Evolutionary conservation across 92 coral and sea anemone genomes (phyloP).

Genomic region (Heliopora coerulea): DNA sequence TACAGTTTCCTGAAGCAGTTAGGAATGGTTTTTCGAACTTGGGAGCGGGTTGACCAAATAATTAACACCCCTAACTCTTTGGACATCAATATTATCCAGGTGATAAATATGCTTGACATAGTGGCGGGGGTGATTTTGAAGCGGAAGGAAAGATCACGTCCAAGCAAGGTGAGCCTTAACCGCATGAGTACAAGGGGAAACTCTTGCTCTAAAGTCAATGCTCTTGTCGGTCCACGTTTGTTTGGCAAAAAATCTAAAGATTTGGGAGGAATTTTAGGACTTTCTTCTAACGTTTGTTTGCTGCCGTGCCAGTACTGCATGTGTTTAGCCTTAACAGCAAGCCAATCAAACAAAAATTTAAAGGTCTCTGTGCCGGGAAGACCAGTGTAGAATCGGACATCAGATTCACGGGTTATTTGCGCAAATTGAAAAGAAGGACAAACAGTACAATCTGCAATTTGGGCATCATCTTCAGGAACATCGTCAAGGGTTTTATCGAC

Average conservation of each 20-base stretch:
- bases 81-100: neutral
- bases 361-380: constrained; percentile 37
- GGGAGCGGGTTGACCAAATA: constrained; percentile 32
- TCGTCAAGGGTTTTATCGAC: too few relatives aligned
- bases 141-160: too few relatives aligned
- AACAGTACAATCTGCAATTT: neutral
- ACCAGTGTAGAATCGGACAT: constrained; percentile 51
- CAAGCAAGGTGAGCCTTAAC: too few relatives aligned
- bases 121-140: too few relatives aligned
- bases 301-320: constrained; percentile 70
- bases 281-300: constrained; percentile 51
- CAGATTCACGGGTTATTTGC: constrained; percentile 46
- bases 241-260: too few relatives aligned
- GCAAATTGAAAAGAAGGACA: constrained; percentile 29
- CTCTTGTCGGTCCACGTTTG: neutral
- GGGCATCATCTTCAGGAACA: neutral
- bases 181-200: too few relatives aligned
- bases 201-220: constrained; percentile 13
- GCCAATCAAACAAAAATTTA: constrained; percentile 49
- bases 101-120: too few relatives aligned
- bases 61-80: constrained; percentile 26
- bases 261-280: too few relatives aligned
- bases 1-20: constrained; percentile 28
- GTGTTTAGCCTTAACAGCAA: constrained; percentile 42
- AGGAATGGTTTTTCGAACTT: constrained; percentile 30